Evolutionary conservation across 2,113 vertebrate genomes (phyloP), one percentile per base, ranked within the genome.

Genomic region (Cyphomyrus discorhynchus): DNA sequence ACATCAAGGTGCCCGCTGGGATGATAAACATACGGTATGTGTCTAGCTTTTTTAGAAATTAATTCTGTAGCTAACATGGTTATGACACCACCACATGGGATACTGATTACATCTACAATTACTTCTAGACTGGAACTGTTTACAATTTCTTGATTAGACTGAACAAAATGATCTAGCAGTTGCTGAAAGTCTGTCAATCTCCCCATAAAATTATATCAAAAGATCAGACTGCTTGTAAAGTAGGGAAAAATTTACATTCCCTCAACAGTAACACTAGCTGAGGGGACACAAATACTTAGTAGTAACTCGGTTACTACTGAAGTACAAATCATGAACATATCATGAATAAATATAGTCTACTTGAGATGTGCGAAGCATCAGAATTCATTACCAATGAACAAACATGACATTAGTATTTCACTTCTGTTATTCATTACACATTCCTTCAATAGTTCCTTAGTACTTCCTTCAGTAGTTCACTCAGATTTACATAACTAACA

Each of bases 111-210:
- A 24, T 86, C 47, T 49, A 52, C n/a, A 7, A 86, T 86, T 49
- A 86, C 47, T 27, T 86, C 46, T 49, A 86, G 47, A 47, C 27
- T 50, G 46, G 46, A 86, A 86, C 31, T 4, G 10, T 86, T 49
- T 86, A 86, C 50, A 86, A 86, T 86, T 24, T 86, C 83, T 50
- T 86, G 83, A 50, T 86, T 86, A n/a, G 83, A 86, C 24, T 86
- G 47, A 86, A 52, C 46, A n/a, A 86, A 10, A 24, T 24, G 47
- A 50, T 86, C n/a, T 10, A 86, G 11, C 47, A 86, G 47, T 86
- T 86, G 83, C 47, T 86, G 47, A 8, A 86, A 86, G 83, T 86
- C 83, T 86, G 24, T 86, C 46, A 39, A n/a, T 47, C 24, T 50
- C 47, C 19, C 83, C 47, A 86, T 86, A 53, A 42, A 83, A 39